These are phyloP conservation scores for Gadus macrocephalus DNA, from an alignment of 2,113 vertebrate genomes.

Conservation along the genomic window DNA sequence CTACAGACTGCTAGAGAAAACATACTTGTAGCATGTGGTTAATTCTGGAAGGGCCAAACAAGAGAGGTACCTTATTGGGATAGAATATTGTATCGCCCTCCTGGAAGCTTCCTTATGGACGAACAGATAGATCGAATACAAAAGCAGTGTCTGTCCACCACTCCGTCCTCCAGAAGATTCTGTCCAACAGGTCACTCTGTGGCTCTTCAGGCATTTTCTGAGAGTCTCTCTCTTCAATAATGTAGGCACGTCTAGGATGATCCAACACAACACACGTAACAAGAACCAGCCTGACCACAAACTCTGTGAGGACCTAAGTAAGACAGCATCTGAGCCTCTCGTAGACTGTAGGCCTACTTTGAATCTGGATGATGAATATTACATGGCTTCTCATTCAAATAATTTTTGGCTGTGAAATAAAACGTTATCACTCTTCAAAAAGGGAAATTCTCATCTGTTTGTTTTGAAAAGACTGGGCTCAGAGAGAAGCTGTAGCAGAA, in stretches of 20 bases:
- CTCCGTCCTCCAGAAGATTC: background rate
- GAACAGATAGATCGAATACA: too few relatives aligned
- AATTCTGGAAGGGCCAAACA: background rate
- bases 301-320: background rate
- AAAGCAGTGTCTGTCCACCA: too few relatives aligned
- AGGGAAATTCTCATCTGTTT: too few relatives aligned
- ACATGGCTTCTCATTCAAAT: too few relatives aligned
- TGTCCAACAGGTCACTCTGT: background rate
- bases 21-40: background rate
- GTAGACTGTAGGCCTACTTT: too few relatives aligned
- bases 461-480: too few relatives aligned
- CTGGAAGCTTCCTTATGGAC: background rate
- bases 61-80: background rate
- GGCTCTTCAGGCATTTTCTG: background rate
- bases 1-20: background rate
- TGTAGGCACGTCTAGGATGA: slow-evolving; percentile 13
- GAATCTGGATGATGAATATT: too few relatives aligned
- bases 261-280: slow-evolving; percentile 8
- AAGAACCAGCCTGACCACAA: background rate
- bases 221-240: slow-evolving; percentile 29
- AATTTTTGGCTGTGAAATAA: too few relatives aligned
- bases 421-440: too few relatives aligned
- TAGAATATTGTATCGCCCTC: background rate
- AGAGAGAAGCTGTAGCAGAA: too few relatives aligned
- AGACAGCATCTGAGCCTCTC: too few relatives aligned